Evolutionary conservation across 1,140 invertebrate species (phyloP), one percentile per base, ranked within the genome.

Genomic region (Schlechtendalia chinensis): DNA sequence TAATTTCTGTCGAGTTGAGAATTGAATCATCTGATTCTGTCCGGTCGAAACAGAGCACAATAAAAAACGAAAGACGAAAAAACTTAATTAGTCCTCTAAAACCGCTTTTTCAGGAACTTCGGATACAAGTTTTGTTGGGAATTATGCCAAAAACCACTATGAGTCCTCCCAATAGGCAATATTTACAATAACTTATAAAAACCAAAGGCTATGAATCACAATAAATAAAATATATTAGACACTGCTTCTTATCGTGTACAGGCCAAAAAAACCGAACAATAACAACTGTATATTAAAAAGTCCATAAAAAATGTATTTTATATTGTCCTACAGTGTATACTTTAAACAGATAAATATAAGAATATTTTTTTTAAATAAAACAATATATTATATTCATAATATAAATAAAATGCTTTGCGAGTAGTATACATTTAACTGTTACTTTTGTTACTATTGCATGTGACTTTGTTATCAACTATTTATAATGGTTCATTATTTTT

Each of bases 211-310:
- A 72, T 72, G 69, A 72, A 72, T 72, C 16, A 53, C 69, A 54
- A 29, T 53, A 29, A 53, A 72, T 22, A 72, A 72, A 72, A 69
- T 69, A 69, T 69, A 69, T 69, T 69, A 50, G 67, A 72, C 47
- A 54, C 24, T 72, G 54, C 69, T 72, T 72, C 16, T 72, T 29
- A 72, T 72, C 47, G 12, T 72, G 17, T 72, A 17, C 47, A 54
- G 50, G 47, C 69, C 47, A 54, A 72, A 54, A 53, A 11, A 24
- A 29, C 24, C 19, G n/a, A 53, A 72, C 50, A 72, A 29, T 53
- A 69, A 69, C 14, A 69, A 50, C 39, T 72, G 6, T 54, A 54
- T 12, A 50, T 50, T 50, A 12, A 54, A n/a, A 14, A 11, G 4
- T 53, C 53, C 22, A 12, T 71, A 71, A 71, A 71, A 50, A 19